Evolutionary conservation across 2,888 invertebrate genomes (phyloP).

Genomic region (Caenorhabditis sp.): DNA sequence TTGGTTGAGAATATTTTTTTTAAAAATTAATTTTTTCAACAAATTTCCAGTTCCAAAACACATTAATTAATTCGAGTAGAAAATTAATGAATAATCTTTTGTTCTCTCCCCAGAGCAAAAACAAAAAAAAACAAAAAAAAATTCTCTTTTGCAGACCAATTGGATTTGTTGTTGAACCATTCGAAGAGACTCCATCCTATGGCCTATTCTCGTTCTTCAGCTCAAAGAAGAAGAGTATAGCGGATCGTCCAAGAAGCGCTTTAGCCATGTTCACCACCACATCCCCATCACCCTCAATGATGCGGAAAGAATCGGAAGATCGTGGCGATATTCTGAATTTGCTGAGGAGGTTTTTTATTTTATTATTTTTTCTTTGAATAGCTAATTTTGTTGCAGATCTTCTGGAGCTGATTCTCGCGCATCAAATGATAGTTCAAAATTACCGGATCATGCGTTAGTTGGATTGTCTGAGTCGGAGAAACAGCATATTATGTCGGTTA

Average conservation of each 20-base stretch:
- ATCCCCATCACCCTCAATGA: slow-evolving; percentile 20
- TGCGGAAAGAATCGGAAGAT: slow-evolving; percentile 41
- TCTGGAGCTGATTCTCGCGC: slow-evolving; percentile 47
- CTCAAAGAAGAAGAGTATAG: slow-evolving; percentile 32
- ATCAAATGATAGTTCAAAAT: slow-evolving; percentile 38
- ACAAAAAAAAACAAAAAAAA: not conserved
- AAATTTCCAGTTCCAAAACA: slow-evolving; percentile 8
- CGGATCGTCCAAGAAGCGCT: slow-evolving; percentile 46
- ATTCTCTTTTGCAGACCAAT: not conserved
- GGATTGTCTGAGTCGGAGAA: slow-evolving; percentile 62
- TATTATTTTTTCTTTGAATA: not conserved
- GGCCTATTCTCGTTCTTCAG: slow-evolving; percentile 51
- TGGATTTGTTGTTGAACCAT: slow-evolving; percentile 23
- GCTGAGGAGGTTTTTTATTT: slow-evolving; percentile 28
- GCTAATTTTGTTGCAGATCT: slow-evolving; percentile 27
- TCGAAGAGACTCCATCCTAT: slow-evolving; percentile 32
- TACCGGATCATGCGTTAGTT: slow-evolving; percentile 61
- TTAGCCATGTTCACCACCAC: slow-evolving; percentile 40
- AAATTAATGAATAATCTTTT: not conserved
- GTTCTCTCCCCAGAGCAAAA: too few relatives aligned
- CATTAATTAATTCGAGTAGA: not conserved
- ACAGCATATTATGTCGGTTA: slow-evolving; percentile 61
- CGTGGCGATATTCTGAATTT: slow-evolving; percentile 43
- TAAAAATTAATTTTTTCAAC: too few relatives aligned
- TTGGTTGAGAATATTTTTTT: too few relatives aligned